Percentiles rank a stretch among this genome's conserved stretches.
Conservation (phyloP, 2,888 invertebrate species). For the Chalcosyrphus nemorum region DNA sequence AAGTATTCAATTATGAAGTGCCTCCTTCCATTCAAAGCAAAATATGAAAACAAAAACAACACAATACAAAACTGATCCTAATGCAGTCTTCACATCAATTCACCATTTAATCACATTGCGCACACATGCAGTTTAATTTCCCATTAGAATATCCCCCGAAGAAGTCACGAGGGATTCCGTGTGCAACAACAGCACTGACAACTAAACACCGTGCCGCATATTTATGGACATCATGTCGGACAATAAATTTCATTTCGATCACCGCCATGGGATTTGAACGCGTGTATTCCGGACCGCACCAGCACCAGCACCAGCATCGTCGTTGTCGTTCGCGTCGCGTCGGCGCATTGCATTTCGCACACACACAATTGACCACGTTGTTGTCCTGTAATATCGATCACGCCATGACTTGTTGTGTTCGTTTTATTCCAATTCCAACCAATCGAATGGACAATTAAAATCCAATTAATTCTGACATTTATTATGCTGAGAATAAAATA, state of each 20-base stretch:
- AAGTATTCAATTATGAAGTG: slow-evolving; percentile 9
- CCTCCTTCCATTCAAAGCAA: background rate
- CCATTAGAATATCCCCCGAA: slow-evolving; percentile 70
- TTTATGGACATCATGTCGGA: slow-evolving; percentile 67
- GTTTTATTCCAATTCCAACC: slow-evolving; percentile 3
- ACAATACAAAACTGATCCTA: background rate
- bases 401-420: slow-evolving; percentile 3
- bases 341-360: slow-evolving; percentile 31
- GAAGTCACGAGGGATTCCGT: slow-evolving; percentile 66
- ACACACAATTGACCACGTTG: slow-evolving; percentile 22
- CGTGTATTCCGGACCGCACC: slow-evolving; percentile 1
- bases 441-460: slow-evolving; percentile 81
- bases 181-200: slow-evolving; percentile 61
- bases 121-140: slow-evolving; percentile 66
- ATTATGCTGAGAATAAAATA: slow-evolving; percentile 74
- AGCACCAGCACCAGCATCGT: background rate
- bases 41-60: background rate
- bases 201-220: slow-evolving; percentile 62
- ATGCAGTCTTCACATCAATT: slow-evolving; percentile 47
- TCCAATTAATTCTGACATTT: slow-evolving; percentile 82
- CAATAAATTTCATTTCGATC: slow-evolving; percentile 73
- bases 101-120: slow-evolving; percentile 60
- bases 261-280: slow-evolving; percentile 64
- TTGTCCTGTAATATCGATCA: slow-evolving; percentile 18
- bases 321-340: background rate